Evolutionary conservation across 2,797 vertebrate genomes (phyloP).

Genomic region (Eulemur rubriventer): DNA sequence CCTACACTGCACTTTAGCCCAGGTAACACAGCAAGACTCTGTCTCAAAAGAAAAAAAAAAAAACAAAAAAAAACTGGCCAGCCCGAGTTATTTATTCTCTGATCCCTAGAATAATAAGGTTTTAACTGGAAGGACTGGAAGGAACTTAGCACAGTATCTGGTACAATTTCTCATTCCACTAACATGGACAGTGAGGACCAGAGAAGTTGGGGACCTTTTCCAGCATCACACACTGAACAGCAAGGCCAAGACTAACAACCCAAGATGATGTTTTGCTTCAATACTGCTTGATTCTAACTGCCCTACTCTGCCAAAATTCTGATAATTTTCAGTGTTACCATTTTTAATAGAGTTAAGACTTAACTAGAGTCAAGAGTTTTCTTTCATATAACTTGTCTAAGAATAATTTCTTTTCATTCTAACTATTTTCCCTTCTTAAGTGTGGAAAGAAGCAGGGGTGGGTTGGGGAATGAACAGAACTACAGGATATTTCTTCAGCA

Average conservation of each 20-base stretch:
- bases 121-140: background rate
- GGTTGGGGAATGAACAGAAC: background rate
- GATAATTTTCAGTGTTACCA: background rate
- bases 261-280: background rate
- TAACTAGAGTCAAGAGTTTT: background rate
- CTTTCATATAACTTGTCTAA: background rate
- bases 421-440: background rate
- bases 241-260: background rate
- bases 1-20: background rate
- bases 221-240: too few species aligned
- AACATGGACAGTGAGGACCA: background rate
- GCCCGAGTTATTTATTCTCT: background rate
- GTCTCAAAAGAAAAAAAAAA: background rate
- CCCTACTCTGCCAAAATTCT: background rate
- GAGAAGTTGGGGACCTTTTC: background rate
- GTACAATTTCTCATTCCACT: background rate
- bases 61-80: background rate
- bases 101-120: background rate
- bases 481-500: background rate
- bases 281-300: background rate
- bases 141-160: background rate
- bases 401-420: background rate
- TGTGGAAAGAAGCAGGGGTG: background rate
- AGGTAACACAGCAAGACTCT: background rate
- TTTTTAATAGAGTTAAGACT: background rate